A percentile compares a stretch with the other conserved stretches of the same genome.
Conservation (phyloP, 37 sponge, comb jelly and placozoan genomes). For the Aplysina aerophoba region DNA sequence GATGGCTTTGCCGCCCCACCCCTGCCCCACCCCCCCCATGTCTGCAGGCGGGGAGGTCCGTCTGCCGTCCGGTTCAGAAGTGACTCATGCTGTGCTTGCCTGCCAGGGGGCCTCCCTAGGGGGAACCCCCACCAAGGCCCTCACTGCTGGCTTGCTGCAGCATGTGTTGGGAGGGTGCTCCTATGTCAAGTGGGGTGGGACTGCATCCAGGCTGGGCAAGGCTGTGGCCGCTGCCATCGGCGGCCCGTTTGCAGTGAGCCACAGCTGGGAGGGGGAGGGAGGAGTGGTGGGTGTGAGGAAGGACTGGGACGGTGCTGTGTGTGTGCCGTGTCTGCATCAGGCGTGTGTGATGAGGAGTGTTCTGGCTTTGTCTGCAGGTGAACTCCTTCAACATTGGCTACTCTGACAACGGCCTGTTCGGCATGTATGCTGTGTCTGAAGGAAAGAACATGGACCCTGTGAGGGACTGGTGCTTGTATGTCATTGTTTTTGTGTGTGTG, state of each 20-base stretch:
- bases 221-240: slow-evolving; percentile 47
- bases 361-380: slow-evolving; percentile 42
- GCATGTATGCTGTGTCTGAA: slow-evolving; percentile 54
- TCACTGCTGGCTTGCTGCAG: slow-evolving; percentile 67
- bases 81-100: slow-evolving; percentile 60
- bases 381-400: slow-evolving; percentile 65
- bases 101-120: slow-evolving; percentile 70
- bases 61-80: slow-evolving; percentile 23
- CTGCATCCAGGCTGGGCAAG: slow-evolving; percentile 56
- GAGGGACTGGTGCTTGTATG: too few species aligned
- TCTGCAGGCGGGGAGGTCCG: slow-evolving; percentile 62
- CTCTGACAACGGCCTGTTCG: slow-evolving; percentile 84
- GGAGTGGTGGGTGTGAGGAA: not conserved
- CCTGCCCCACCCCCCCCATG: not conserved
- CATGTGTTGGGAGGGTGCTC: slow-evolving; percentile 21
- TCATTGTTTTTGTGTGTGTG: not conserved
- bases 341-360: not conserved
- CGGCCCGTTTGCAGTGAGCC: slow-evolving; percentile 56
- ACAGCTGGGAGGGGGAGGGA: not conserved
- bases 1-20: too few species aligned
- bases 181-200: slow-evolving; percentile 65
- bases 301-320: too few species aligned
- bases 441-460: slow-evolving; percentile 56
- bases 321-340: not conserved
- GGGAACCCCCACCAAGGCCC: slow-evolving; percentile 30